Conservation (phyloP, 1,140 invertebrate genomes). For the Zophobas atratus region DNA sequence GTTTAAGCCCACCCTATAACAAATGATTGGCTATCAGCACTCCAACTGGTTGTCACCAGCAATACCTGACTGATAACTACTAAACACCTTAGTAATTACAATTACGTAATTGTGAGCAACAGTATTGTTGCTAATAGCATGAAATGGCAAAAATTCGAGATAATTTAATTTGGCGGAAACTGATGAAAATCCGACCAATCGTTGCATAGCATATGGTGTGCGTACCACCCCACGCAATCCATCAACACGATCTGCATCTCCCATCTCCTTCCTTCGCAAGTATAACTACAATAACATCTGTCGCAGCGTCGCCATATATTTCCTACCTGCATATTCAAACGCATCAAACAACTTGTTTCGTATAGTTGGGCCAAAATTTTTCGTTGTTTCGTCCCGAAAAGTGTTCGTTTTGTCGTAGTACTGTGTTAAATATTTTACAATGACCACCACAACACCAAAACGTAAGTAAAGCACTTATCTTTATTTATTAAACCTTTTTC, state of each 20-base stretch:
- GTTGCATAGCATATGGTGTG: not conserved
- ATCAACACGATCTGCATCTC: not conserved
- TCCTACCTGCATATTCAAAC: conserved; percentile 43
- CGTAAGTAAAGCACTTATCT: conserved; percentile 5
- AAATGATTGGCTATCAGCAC: no score
- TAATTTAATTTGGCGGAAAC: conserved; percentile 25
- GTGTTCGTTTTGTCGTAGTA: conserved; percentile 15
- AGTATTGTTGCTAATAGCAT: conserved; percentile 8
- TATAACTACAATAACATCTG: conserved; percentile 14
- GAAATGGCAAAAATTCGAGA: conserved; percentile 28
- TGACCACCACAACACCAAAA: conserved; percentile 1
- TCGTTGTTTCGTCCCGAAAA: conserved; percentile 5
- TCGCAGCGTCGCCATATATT: not conserved
- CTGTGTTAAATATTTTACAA: not conserved
- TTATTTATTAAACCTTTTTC: not conserved
- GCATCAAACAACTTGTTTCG: conserved; percentile 10
- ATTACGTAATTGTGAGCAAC: not conserved
- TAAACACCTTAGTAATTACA: not conserved
- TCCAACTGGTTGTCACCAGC: no score
- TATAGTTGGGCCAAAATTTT: not conserved
- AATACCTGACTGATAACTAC: not conserved
- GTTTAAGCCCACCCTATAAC: no score
- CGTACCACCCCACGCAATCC: not conserved
- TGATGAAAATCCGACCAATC: conserved; percentile 30
- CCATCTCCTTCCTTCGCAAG: conserved; percentile 6